These are phyloP conservation scores for Eufriesea mexicana DNA, from an alignment of 1,140 invertebrate species.

Conservation along the genomic window DNA sequence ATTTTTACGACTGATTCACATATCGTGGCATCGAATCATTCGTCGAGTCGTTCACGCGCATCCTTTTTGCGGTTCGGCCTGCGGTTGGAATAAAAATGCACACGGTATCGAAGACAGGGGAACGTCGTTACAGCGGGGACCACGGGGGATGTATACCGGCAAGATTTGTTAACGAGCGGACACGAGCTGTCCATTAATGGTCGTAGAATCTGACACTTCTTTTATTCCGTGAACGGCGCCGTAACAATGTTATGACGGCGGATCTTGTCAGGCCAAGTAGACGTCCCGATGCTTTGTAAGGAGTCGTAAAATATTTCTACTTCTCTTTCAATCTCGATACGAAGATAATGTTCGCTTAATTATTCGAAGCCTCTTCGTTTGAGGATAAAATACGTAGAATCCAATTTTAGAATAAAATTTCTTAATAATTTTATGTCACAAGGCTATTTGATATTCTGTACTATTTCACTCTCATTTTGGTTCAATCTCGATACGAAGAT, in stretches of 20 bases:
- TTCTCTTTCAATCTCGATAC: background rate
- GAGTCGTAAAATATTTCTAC: background rate
- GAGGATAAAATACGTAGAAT: no score
- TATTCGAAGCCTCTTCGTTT: background rate
- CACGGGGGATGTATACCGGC: conserved; percentile 42
- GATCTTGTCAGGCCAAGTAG: background rate
- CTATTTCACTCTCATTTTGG: no score
- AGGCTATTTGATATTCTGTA: no score
- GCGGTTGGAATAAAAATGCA: conserved; percentile 47
- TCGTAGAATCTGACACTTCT: conserved; percentile 50
- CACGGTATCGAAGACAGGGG: conserved; percentile 22
- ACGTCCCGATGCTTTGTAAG: background rate
- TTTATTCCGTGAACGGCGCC: conserved; percentile 56
- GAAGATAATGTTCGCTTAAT: background rate
- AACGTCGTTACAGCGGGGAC: conserved; percentile 25
- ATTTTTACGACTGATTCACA: conserved; percentile 71
- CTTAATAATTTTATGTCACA: no score
- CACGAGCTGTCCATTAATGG: conserved; percentile 68
- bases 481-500: background rate
- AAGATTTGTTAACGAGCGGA: conserved; percentile 65
- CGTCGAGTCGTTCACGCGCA: conserved; percentile 30
- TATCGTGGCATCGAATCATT: conserved; percentile 65
- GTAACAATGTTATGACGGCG: conserved; percentile 34
- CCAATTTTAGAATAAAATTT: no score
- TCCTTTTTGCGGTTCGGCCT: conserved; percentile 26